phyloP scores from a whole-genome alignment of 2,113 vertebrate species.

The Archilochus colubris region DNA sequence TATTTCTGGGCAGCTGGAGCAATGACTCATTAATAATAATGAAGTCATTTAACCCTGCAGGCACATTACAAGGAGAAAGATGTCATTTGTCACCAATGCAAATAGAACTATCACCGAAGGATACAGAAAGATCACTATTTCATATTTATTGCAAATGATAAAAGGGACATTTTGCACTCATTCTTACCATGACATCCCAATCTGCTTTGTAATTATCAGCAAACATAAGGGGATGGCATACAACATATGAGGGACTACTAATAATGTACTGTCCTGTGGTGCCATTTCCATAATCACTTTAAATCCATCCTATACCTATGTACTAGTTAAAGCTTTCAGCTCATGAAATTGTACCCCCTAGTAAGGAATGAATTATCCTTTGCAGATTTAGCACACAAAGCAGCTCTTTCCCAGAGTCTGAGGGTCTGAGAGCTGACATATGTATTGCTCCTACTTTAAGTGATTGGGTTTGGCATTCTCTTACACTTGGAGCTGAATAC shows the following conservation, averaged over 20 bases:
- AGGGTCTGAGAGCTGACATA: neutral
- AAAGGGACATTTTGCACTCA: constrained; percentile 55
- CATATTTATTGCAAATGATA: constrained; percentile 73
- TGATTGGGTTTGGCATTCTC: neutral
- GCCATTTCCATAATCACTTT: constrained; percentile 68
- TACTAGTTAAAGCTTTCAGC: constrained; percentile 50
- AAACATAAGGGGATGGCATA: constrained; percentile 65
- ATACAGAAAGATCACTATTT: constrained; percentile 76
- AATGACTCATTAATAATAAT: constrained; percentile 89
- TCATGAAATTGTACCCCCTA: constrained; percentile 30
- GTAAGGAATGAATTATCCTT: constrained; percentile 44
- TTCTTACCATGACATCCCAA: constrained; percentile 67
- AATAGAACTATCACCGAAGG: constrained; percentile 78
- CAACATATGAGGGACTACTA: constrained; percentile 36
- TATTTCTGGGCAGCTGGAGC: constrained; percentile 63
- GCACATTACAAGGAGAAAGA: constrained; percentile 80
- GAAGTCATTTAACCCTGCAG: constrained; percentile 86
- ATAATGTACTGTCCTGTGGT: constrained; percentile 54
- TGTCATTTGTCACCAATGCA: constrained; percentile 80
- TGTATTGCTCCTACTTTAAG: neutral
- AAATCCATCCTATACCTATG: constrained; percentile 48
- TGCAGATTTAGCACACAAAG: constrained; percentile 10
- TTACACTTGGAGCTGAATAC: neutral
- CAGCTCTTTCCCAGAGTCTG: neutral
- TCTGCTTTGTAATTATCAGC: constrained; percentile 73